These are phyloP conservation scores for Pygocentrus nattereri DNA, from an alignment of 2,797 vertebrate genomes.

Conservation along the genomic window DNA sequence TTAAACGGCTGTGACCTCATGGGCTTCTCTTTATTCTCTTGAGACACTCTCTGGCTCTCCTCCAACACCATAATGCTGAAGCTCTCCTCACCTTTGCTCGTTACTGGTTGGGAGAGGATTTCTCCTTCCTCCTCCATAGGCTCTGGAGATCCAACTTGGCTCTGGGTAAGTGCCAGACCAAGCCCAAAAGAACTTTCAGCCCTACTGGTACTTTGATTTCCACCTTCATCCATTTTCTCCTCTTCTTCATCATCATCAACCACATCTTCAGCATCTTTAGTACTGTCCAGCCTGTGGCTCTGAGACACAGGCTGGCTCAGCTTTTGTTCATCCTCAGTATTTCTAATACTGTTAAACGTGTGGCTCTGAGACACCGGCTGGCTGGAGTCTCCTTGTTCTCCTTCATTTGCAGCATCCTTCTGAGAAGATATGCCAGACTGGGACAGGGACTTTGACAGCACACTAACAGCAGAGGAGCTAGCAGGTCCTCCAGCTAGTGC, in stretches of 20 bases:
- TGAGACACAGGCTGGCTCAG: conserved; percentile 47
- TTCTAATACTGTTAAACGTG: conserved; percentile 30
- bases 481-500: conserved; percentile 42
- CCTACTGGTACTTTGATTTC: conserved; percentile 45
- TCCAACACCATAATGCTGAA: conserved; percentile 61
- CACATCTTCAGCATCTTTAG: conserved; percentile 13
- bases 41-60: conserved; percentile 70
- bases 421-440: conserved; percentile 51
- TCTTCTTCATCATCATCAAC: conserved; percentile 53
- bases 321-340: conserved; percentile 10
- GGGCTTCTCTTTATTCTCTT: conserved; percentile 34
- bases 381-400: conserved; percentile 10
- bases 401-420: conserved; percentile 21
- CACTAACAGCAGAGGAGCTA: conserved; percentile 43
- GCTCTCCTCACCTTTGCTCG: conserved; percentile 34
- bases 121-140: conserved; percentile 69
- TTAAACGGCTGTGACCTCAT: conserved; percentile 20
- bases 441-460: conserved; percentile 52
- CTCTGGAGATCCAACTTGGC: conserved; percentile 72
- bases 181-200: conserved; percentile 61
- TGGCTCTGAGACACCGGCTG: conserved; percentile 41
- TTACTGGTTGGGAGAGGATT: not conserved
- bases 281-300: conserved; percentile 37
- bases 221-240: conserved; percentile 60
- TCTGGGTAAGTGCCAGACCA: conserved; percentile 77